phyloP scores from a whole-genome alignment of 1,140 invertebrate genomes.

The Drosophila willistoni region DNA sequence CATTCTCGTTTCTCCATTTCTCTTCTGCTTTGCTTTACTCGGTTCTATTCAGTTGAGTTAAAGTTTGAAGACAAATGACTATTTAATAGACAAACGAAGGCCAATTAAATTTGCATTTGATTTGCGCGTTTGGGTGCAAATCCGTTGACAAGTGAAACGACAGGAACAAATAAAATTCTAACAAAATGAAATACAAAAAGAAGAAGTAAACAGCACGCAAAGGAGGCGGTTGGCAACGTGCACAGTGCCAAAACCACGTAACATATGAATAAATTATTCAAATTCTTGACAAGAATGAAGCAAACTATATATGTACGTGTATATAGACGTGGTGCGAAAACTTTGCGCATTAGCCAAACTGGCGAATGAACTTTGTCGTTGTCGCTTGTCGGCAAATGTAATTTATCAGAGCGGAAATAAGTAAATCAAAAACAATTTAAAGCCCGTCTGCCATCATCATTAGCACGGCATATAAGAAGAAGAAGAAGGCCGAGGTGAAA shows the following conservation, averaged over 20 bases:
- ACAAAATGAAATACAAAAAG: conserved; percentile 9
- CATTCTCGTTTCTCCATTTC: neutral
- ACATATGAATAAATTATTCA: conserved; percentile 82
- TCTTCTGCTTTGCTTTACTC: neutral
- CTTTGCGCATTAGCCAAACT: conserved; percentile 75
- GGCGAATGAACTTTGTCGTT: conserved; percentile 69
- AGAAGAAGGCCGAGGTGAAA: neutral
- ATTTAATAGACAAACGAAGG: conserved; percentile 63
- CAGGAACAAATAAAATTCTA: conserved; percentile 28
- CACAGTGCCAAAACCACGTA: conserved; percentile 61
- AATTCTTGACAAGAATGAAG: conserved; percentile 66
- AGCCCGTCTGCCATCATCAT: conserved; percentile 68
- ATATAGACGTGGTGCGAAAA: conserved; percentile 57
- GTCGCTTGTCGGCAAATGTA: conserved; percentile 68
- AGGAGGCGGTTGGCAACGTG: conserved; percentile 25
- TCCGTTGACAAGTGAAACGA: conserved; percentile 41
- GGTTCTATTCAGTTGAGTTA: neutral
- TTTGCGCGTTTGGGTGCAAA: conserved; percentile 54
- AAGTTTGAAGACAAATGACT: conserved; percentile 47
- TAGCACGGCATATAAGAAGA: conserved; percentile 38
- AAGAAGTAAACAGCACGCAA: conserved; percentile 17
- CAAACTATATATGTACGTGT: conserved; percentile 35
- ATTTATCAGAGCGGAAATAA: conserved; percentile 80
- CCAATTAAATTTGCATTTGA: conserved; percentile 78
- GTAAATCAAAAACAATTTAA: conserved; percentile 82